Conservation (phyloP, 2,888 invertebrate genomes). For the Polydrusus pterygomalis region DNA sequence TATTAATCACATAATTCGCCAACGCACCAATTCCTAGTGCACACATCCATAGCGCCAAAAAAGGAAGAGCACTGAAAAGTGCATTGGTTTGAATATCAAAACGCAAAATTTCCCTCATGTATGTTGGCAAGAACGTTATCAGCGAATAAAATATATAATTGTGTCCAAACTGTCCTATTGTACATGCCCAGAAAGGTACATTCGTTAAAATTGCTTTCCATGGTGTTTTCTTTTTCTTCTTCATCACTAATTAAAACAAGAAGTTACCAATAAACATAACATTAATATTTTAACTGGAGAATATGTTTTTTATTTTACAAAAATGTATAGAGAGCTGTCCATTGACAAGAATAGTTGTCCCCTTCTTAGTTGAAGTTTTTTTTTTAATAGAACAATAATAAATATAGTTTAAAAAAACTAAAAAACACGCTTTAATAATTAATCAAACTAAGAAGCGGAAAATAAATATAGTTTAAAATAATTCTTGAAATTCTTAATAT, state of each 20-base stretch:
- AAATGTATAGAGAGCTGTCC: too few relatives aligned
- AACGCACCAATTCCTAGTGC: constrained; percentile 18
- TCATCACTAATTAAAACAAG: constrained; percentile 10
- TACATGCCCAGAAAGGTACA: constrained; percentile 68
- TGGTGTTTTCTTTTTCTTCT: constrained; percentile 35
- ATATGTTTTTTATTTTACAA: too few relatives aligned
- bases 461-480: too few relatives aligned
- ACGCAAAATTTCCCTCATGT: constrained; percentile 62
- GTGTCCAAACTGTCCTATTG: constrained; percentile 80
- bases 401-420: too few relatives aligned
- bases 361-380: too few relatives aligned
- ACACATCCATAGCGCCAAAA: constrained; percentile 25
- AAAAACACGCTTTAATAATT: too few relatives aligned
- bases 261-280: too few relatives aligned
- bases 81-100: constrained; percentile 37
- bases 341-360: too few relatives aligned
- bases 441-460: too few relatives aligned
- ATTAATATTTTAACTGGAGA: too few relatives aligned
- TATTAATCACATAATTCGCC: constrained; percentile 35
- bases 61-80: constrained; percentile 40
- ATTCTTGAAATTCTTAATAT: too few relatives aligned
- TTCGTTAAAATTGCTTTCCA: constrained; percentile 49
- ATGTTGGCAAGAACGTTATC: constrained; percentile 79
- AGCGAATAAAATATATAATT: constrained; percentile 80
- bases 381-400: too few relatives aligned